phyloP scores from a whole-genome alignment of 2,888 invertebrate species.

The Agapetus fuscipes region DNA sequence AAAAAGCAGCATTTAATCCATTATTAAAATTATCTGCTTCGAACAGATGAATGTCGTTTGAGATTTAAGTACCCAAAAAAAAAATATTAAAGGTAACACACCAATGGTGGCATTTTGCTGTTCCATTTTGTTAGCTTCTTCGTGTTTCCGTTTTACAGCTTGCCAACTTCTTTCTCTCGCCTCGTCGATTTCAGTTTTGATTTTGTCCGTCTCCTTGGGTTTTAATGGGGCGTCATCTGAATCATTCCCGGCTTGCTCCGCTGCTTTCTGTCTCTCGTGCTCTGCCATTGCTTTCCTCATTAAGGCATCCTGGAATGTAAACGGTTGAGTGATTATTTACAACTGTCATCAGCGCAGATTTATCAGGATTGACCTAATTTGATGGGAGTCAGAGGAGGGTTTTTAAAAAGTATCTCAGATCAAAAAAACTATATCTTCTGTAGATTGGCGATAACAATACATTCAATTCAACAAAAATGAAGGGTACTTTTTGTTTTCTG shows the following conservation, averaged over 20 bases:
- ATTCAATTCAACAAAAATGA: no score
- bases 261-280: slow-evolving; percentile 29
- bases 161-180: slow-evolving; percentile 47
- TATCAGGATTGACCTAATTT: no score
- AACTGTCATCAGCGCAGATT: no score
- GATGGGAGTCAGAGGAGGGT: no score
- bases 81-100: slow-evolving; percentile 26
- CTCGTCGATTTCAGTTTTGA: slow-evolving; percentile 43
- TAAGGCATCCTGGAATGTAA: slow-evolving; percentile 35
- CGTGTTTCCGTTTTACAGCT: slow-evolving; percentile 45
- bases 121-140: slow-evolving; percentile 43
- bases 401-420: no score
- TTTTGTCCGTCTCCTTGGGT: slow-evolving; percentile 38
- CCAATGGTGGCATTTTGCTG: slow-evolving; percentile 42
- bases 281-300: slow-evolving; percentile 39
- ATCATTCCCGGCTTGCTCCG: slow-evolving; percentile 34
- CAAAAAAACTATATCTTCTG: no score
- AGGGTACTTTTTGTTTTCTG: no score
- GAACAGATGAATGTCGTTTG: no score
- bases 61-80: no score
- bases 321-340: no score
- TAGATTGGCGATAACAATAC: no score
- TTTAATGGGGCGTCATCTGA: slow-evolving; percentile 42
- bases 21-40: neutral
- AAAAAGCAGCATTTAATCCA: neutral